These are phyloP conservation scores for Cylindroiulus punctatus DNA, from an alignment of 2,888 invertebrate species.

Conservation along the genomic window DNA sequence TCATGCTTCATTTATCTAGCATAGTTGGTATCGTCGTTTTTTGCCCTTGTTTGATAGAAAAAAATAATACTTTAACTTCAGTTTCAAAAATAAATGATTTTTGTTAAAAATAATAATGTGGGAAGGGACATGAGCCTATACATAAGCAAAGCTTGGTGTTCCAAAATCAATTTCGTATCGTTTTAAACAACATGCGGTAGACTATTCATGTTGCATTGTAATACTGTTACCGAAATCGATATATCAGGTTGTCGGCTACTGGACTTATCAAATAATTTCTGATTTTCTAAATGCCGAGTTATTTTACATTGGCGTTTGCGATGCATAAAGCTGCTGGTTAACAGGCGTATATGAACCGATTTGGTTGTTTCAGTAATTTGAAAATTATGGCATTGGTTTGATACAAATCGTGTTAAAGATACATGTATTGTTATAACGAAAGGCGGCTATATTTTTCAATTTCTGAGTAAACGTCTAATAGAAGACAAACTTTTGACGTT, in stretches of 20 bases:
- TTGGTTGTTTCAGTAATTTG: no score
- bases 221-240: neutral
- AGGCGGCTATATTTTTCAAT: no score
- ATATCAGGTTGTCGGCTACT: neutral
- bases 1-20: conserved; percentile 23
- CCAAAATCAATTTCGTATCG: neutral
- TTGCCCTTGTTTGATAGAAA: neutral
- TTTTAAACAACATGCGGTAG: no score
- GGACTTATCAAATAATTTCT: neutral
- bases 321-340: no score
- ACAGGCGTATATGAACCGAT: no score
- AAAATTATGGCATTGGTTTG: no score
- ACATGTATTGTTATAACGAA: no score
- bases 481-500: no score
- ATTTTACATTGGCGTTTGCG: no score
- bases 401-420: no score
- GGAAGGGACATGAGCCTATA: neutral
- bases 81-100: neutral
- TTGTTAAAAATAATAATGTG: neutral
- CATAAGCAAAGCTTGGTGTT: neutral
- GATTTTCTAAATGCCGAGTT: no score
- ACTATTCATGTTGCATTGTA: neutral
- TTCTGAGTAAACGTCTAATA: no score
- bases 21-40: neutral
- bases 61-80: neutral